Evolutionary conservation across 2,113 vertebrate species (phyloP).

Genomic region (Pseudopipra pipra): DNA sequence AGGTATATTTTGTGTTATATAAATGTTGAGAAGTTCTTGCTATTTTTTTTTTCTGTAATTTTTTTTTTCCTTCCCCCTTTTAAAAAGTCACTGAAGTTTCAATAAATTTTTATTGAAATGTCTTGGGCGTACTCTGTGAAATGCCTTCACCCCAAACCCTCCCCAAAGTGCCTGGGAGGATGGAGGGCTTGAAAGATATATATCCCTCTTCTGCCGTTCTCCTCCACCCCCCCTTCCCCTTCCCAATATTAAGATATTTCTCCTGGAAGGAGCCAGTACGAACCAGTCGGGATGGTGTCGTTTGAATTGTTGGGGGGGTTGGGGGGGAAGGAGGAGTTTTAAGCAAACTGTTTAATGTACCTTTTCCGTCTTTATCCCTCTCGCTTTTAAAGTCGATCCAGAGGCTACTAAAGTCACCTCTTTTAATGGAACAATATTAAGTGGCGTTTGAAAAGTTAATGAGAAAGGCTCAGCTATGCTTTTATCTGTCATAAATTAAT

Average conservation of each 20-base stretch:
- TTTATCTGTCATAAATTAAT: conserved; percentile 72
- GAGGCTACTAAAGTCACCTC: conserved; percentile 38
- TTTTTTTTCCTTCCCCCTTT: background rate
- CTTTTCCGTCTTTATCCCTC: conserved; percentile 32
- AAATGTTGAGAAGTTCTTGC: conserved; percentile 80
- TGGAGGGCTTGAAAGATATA: conserved; percentile 18
- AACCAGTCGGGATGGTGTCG: conserved; percentile 49
- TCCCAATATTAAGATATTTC: background rate
- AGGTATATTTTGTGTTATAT: conserved; percentile 90
- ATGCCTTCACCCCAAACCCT: conserved; percentile 33
- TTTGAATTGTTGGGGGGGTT: background rate
- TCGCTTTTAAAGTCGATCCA: conserved; percentile 42
- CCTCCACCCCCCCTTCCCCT: background rate
- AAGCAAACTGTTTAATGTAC: conserved; percentile 47
- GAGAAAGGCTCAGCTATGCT: conserved; percentile 57
- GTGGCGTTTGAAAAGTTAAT: conserved; percentile 64
- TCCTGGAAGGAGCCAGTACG: background rate
- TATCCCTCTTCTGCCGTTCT: background rate
- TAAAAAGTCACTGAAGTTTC: conserved; percentile 90
- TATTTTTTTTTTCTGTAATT: conserved; percentile 79
- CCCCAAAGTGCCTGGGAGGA: background rate
- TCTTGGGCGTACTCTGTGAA: conserved; percentile 61
- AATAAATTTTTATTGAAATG: conserved; percentile 87
- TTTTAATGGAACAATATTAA: conserved; percentile 64
- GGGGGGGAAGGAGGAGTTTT: background rate